These are phyloP conservation scores for Acinonyx jubatus DNA, from an alignment of 2,113 vertebrate species.

Conservation along the genomic window DNA sequence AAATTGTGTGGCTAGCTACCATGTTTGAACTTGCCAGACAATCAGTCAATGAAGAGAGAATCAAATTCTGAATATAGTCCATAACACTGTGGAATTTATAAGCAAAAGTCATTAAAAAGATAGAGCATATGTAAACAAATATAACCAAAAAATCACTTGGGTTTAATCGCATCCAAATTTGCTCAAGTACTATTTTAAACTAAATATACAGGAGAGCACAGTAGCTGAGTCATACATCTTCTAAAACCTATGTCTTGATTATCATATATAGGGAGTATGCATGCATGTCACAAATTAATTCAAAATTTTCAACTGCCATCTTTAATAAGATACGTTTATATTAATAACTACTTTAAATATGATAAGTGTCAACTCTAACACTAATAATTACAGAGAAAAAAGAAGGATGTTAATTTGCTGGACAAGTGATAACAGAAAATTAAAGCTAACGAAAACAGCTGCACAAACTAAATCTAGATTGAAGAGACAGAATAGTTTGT, in stretches of 20 bases:
- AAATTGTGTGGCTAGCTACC: neutral
- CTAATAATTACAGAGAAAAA: slow-evolving; percentile 70
- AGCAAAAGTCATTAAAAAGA: neutral
- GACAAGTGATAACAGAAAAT: slow-evolving; percentile 80
- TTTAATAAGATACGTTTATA: slow-evolving; percentile 75
- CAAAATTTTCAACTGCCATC: slow-evolving; percentile 74
- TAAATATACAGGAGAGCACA: neutral
- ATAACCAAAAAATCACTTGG: neutral
- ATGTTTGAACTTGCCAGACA: neutral
- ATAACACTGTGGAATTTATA: neutral
- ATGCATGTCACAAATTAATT: slow-evolving; percentile 68
- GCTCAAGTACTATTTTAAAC: neutral
- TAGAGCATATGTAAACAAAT: neutral
- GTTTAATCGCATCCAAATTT: neutral
- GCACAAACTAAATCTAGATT: slow-evolving; percentile 79
- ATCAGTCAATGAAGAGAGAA: neutral
- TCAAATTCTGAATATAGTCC: neutral
- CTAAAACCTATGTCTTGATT: neutral
- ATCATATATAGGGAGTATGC: neutral
- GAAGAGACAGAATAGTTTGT: slow-evolving; percentile 68
- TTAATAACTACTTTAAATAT: slow-evolving; percentile 82
- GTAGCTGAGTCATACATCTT: neutral
- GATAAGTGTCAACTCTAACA: slow-evolving; percentile 78
- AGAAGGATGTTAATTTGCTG: slow-evolving; percentile 74
- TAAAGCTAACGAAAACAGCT: slow-evolving; percentile 78